Evolutionary conservation across 2,113 vertebrate genomes (phyloP).

Genomic region (Leucoraja erinaceus): DNA sequence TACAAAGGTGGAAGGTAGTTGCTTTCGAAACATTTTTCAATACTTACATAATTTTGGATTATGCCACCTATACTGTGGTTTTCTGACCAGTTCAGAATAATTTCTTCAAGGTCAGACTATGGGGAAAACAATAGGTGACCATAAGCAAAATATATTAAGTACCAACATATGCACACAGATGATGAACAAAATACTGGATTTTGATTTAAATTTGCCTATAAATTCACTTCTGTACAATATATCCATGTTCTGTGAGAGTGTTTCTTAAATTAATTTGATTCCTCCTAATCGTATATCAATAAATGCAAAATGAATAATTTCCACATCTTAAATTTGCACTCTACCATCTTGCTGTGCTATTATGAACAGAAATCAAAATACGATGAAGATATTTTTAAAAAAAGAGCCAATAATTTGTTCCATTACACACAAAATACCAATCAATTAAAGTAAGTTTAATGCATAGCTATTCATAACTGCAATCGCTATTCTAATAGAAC

Average conservation of each 20-base stretch:
- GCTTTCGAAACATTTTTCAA: slow-evolving; percentile 31
- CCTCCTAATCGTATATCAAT: background rate
- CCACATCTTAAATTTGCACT: no score
- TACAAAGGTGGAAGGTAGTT: background rate
- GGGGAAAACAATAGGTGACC: slow-evolving; percentile 40
- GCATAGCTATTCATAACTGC: background rate
- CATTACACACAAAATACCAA: background rate
- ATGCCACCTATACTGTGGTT: slow-evolving; percentile 83
- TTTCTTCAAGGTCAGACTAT: slow-evolving; percentile 84
- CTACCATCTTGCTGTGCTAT: no score
- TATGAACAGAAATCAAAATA: no score
- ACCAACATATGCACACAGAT: no score
- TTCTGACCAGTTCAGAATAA: slow-evolving; percentile 88
- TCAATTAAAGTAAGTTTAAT: no score
- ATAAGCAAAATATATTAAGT: no score
- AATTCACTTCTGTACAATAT: background rate
- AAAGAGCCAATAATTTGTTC: background rate
- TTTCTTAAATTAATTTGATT: background rate
- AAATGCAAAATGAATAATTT: no score
- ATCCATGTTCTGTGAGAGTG: background rate
- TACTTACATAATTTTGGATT: slow-evolving; percentile 90
- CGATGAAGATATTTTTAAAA: no score
- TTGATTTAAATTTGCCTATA: background rate
- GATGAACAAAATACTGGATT: background rate
- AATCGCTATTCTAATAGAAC: background rate